Percentiles rank a stretch among this genome's conserved stretches.
phyloP scores from a whole-genome alignment of 2,113 vertebrate genomes.

The Pseudorectes ferrugineus region DNA sequence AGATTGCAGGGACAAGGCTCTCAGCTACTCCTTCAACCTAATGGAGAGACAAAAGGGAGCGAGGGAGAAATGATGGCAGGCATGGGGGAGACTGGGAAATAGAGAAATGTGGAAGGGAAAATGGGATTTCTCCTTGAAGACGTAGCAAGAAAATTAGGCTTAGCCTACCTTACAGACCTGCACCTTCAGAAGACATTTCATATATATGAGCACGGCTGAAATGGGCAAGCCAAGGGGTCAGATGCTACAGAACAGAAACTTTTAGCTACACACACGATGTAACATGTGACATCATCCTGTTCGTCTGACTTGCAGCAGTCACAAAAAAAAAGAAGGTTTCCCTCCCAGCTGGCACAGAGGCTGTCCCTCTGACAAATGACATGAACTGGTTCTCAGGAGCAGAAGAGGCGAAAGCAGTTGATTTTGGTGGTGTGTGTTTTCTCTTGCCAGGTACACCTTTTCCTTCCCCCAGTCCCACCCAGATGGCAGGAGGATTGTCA shows the following conservation, averaged over 20 bases:
- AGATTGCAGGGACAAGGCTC: too few species aligned
- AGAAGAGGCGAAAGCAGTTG: background rate
- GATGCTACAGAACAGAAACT: background rate
- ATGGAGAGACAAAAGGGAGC: rapidly evolving
- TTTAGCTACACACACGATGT: background rate
- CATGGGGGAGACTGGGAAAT: background rate
- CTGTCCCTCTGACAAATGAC: background rate
- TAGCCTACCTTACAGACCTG: rapidly evolving
- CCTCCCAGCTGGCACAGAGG: background rate
- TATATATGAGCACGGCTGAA: background rate
- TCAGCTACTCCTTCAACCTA: background rate
- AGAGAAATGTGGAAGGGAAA: background rate
- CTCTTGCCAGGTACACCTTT: background rate
- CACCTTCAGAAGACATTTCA: background rate
- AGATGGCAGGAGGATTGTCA: background rate
- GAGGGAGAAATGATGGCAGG: background rate
- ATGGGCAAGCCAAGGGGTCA: background rate
- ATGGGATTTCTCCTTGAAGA: background rate
- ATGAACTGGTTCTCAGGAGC: background rate
- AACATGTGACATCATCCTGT: rapidly evolving
- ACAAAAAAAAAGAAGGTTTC: background rate
- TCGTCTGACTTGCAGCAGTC: background rate
- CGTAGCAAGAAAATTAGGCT: background rate
- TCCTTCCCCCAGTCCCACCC: background rate
- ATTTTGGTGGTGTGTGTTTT: background rate